Evolutionary conservation across 64 coral and sea anemone species (phyloP), one percentile per base, ranked within the genome.

Genomic region (Acropora tenuis): DNA sequence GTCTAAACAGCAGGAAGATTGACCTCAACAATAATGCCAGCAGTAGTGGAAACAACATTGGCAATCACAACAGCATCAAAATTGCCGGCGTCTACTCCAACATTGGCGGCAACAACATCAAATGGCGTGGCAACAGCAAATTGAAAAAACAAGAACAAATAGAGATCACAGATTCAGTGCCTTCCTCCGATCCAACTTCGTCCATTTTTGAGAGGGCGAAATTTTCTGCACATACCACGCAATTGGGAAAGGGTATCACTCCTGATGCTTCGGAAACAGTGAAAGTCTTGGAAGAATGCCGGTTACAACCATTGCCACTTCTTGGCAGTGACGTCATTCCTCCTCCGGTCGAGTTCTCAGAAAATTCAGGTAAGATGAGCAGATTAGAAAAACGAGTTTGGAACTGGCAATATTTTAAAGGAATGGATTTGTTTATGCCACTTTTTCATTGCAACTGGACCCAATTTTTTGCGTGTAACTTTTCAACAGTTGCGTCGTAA

Each of bases 261-360:
- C 40, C 48, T 80, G 2, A 12, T 17, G 53, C 43, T 41, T 41
- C 60, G 18, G 4, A 17, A 73, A 4, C 8, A 61, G 17, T 41
- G 66, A 72, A 82, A 18, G 67, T 69, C 0, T 8, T 90, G n/a
- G 18, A 78, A 44, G 53, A 90, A 20, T 68, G 69, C 47, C 89
- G 83, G 19, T 61, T 83, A 0, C 61, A 69, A 17, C 89, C 89
- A 43, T 61, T 83, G 40, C 89, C 89, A 17, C 89, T 74, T 48
- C 19, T 90, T 43, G 49, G 47, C 40, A 50, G 30, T 30, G 30
- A 46, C 4, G 19, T 85, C 45, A 19, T 85, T 48, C 82, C 82
- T 85, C 63, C 82, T 1, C 82, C 82, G 16, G 1, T n/a, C 17
- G 66, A 85, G 44, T 85, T 85, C 68, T 44, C 82, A 11, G 44